These are phyloP conservation scores for Bubo bubo DNA, from an alignment of 2,113 vertebrate species.

Conservation along the genomic window DNA sequence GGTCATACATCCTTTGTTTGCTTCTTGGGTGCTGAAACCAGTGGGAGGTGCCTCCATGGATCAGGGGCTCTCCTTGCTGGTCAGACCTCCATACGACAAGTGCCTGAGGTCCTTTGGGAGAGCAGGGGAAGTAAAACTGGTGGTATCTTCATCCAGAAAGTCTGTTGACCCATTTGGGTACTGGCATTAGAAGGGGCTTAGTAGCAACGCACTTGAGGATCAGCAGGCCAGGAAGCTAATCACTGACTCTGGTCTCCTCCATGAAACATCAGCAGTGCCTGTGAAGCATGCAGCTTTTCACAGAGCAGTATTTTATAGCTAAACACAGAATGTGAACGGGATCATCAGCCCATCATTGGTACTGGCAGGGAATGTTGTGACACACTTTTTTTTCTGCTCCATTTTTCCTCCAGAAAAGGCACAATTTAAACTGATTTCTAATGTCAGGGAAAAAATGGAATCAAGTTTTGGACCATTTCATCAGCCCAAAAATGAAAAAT, in stretches of 20 bases:
- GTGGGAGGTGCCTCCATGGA: neutral
- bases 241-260: neutral
- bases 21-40: neutral
- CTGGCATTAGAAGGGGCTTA: neutral
- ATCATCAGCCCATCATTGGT: neutral
- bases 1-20: neutral
- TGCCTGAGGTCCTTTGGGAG: neutral
- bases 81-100: fast-evolving
- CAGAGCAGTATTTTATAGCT: neutral
- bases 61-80: neutral
- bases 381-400: neutral
- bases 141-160: neutral
- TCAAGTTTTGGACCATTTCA: neutral
- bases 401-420: neutral
- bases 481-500: neutral
- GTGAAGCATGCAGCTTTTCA: neutral
- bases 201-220: neutral
- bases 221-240: neutral
- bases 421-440: neutral
- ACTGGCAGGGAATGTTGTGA: neutral
- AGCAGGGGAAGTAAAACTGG: neutral
- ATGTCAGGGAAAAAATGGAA: neutral
- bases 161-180: neutral
- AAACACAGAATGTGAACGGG: neutral
- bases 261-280: neutral